phyloP scores from a whole-genome alignment of 2,888 invertebrate species.

The Caenorhabditis parvicauda region DNA sequence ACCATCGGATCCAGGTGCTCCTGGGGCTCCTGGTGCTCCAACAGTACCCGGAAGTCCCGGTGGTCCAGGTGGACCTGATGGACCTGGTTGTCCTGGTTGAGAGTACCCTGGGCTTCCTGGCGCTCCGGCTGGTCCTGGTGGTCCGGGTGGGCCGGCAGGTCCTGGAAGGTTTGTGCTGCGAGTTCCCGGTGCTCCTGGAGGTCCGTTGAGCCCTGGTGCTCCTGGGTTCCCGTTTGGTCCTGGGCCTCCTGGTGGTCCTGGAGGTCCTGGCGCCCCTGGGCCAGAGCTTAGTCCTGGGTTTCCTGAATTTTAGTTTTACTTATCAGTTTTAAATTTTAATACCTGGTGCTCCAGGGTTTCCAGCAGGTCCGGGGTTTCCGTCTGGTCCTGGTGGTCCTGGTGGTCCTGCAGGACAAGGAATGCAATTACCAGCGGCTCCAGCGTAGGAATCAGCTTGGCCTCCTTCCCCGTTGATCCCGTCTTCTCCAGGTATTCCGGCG shows the following conservation, averaged over 20 bases:
- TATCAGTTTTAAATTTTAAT: too few relatives aligned
- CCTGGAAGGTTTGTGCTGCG: background rate
- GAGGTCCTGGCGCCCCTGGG: slow-evolving; percentile 2
- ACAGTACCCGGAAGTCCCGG: slow-evolving; percentile 7
- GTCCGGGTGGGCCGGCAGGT: background rate
- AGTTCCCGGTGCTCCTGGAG: background rate
- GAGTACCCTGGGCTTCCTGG: background rate
- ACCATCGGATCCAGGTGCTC: slow-evolving; percentile 13
- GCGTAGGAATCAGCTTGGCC: slow-evolving; percentile 6
- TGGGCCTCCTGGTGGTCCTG: slow-evolving; percentile 3
- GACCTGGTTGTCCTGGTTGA: background rate
- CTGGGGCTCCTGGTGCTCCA: slow-evolving; percentile 16
- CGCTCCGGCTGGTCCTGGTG: slow-evolving; percentile 1
- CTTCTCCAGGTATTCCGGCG: slow-evolving; percentile 3
- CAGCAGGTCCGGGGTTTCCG: slow-evolving; percentile 7
- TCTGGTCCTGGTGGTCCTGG: slow-evolving; percentile 5
- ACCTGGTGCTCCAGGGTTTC: slow-evolving; percentile 3
- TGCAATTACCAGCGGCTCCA: slow-evolving; percentile 8
- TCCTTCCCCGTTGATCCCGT: background rate
- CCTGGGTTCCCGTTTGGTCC: slow-evolving; percentile 4
- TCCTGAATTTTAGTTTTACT: too few relatives aligned
- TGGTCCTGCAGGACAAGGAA: slow-evolving; percentile 8
- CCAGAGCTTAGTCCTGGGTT: background rate
- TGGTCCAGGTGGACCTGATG: slow-evolving; percentile 1
- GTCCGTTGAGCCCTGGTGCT: slow-evolving; percentile 1